A percentile compares a stretch with the other conserved stretches of the same genome.
These are phyloP conservation scores for Acomys russatus DNA, from an alignment of 2,797 vertebrate species.

Conservation along the genomic window DNA sequence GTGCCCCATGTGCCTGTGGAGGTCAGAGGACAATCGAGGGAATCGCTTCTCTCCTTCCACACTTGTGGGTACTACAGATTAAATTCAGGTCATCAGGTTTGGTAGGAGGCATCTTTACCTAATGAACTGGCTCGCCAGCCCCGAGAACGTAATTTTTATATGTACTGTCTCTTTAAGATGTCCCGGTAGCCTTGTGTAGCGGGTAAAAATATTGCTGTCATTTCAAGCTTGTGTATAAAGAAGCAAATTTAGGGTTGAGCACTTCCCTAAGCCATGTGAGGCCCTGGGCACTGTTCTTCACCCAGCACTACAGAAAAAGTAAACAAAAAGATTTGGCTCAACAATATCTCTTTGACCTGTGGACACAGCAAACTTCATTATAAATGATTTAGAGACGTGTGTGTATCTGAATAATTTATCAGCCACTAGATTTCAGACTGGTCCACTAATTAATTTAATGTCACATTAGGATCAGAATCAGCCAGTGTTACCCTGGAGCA, in stretches of 20 bases:
- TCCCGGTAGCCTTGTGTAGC: not conserved
- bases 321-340: not conserved
- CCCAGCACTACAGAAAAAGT: not conserved
- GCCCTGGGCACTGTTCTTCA: not conserved
- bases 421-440: not conserved
- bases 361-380: not conserved
- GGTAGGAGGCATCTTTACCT: not conserved
- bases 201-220: not conserved
- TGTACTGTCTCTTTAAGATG: not conserved
- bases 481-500: not conserved
- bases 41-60: not conserved
- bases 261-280: not conserved
- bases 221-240: not conserved
- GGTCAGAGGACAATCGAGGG: not conserved
- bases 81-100: not conserved
- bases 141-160: not conserved
- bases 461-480: constrained; percentile 25
- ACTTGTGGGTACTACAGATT: not conserved
- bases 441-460: not conserved
- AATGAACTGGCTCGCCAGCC: not conserved
- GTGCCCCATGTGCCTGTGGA: not conserved
- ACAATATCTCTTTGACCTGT: not conserved
- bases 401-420: constrained; percentile 23
- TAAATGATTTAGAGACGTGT: constrained; percentile 61
- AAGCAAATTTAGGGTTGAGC: not conserved